phyloP scores from a whole-genome alignment of 2,797 vertebrate species.

The Platalea minor region DNA sequence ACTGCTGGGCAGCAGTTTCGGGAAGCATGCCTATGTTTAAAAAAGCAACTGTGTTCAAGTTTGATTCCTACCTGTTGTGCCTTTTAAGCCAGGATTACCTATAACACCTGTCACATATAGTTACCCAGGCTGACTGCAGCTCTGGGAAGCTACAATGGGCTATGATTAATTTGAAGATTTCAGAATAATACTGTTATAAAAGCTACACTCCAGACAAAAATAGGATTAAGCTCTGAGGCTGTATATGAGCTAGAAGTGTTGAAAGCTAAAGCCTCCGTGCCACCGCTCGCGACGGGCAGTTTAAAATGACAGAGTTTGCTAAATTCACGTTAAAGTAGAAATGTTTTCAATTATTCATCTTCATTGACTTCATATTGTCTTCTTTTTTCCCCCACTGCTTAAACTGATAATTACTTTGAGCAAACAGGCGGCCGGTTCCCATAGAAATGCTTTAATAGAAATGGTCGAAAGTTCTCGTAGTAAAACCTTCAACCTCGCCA shows the following conservation, averaged over 20 bases:
- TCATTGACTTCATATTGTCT: conserved; percentile 67
- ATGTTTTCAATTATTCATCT: conserved; percentile 61
- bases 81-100: conserved; percentile 61
- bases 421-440: conserved; percentile 47
- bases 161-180: conserved; percentile 73
- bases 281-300: not conserved
- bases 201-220: conserved; percentile 71
- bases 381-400: not conserved
- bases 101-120: conserved; percentile 26
- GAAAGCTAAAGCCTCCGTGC: conserved; percentile 59
- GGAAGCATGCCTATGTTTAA: not conserved
- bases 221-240: conserved; percentile 71
- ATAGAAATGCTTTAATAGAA: conserved; percentile 67
- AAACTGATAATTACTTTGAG: conserved; percentile 64
- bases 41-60: conserved; percentile 20
- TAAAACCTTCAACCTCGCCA: conserved; percentile 65
- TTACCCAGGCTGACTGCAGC: conserved; percentile 34
- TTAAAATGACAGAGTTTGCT: conserved; percentile 18
- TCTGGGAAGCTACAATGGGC: conserved; percentile 47
- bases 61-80: conserved; percentile 61
- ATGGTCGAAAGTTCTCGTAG: conserved; percentile 67
- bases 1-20: not conserved
- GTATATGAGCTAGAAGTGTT: conserved; percentile 66
- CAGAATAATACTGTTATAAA: conserved; percentile 67
- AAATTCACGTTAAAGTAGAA: conserved; percentile 27